Evolutionary conservation across 2,888 invertebrate species (phyloP).

Genomic region (Octonoba sinensis): DNA sequence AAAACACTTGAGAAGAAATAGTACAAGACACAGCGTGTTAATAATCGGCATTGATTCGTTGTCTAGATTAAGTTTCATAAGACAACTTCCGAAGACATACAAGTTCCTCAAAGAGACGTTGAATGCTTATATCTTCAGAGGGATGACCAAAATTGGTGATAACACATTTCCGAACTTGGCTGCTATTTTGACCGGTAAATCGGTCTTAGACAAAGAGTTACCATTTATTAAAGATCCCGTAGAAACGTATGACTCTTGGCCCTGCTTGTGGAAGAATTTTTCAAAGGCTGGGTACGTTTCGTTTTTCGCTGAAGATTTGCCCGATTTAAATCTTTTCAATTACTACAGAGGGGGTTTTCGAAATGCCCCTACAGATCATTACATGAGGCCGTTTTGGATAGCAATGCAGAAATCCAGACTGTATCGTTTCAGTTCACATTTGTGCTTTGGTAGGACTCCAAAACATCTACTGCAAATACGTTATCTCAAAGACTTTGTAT

Average conservation of each 20-base stretch:
- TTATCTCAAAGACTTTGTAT: slow-evolving; percentile 70
- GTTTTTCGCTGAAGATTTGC: slow-evolving; percentile 85
- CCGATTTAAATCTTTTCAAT: slow-evolving; percentile 83
- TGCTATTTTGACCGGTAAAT: slow-evolving; percentile 81
- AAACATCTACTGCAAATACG: slow-evolving; percentile 69
- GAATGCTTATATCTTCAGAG: slow-evolving; percentile 73
- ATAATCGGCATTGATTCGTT: slow-evolving; percentile 88
- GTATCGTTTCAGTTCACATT: slow-evolving; percentile 57
- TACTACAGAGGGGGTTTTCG: slow-evolving; percentile 83
- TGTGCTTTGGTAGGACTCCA: slow-evolving; percentile 65
- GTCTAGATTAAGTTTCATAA: slow-evolving; percentile 85
- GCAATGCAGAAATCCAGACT: slow-evolving; percentile 70
- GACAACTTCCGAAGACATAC: slow-evolving; percentile 84
- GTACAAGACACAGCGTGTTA: slow-evolving; percentile 70
- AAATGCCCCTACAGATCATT: slow-evolving; percentile 89
- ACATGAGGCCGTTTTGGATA: slow-evolving; percentile 81
- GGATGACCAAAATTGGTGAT: slow-evolving; percentile 87
- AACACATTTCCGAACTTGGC: slow-evolving; percentile 93
- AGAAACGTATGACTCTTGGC: slow-evolving; percentile 81
- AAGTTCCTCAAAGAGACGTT: slow-evolving; percentile 76
- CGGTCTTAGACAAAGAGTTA: slow-evolving; percentile 29
- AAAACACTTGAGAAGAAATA: neutral
- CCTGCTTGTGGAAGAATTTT: slow-evolving; percentile 87
- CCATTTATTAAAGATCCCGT: slow-evolving; percentile 69
- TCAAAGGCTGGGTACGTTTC: slow-evolving; percentile 82